Base-by-base conservation (phyloP, 2,113 vertebrate genomes). In the Semicossyphus pulcher region DNA sequence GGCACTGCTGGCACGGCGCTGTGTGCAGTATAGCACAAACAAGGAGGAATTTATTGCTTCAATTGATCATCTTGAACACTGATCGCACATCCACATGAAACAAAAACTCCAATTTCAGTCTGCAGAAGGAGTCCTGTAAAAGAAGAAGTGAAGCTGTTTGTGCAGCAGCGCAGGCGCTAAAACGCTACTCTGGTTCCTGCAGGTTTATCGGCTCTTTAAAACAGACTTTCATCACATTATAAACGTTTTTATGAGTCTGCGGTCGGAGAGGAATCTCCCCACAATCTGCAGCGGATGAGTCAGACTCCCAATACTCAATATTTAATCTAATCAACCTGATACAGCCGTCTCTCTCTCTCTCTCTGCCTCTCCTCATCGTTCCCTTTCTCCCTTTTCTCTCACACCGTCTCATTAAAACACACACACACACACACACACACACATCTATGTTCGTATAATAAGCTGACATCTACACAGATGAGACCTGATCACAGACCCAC, bases 401-500 rank as follows among this genome's bases (percentile, higher is more conserved):
- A 4, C 4, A 39, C 56, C 42, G 21, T 66, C 78, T 83, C 4
- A 18, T 18, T 4, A 37, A 4, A 37, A 4, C 64, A 16, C 54
- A 44, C 49, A 37, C 51, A 48, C 2, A 23, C 21, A 47, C 59
- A 57, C 18, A 8, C 52, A 51, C 42, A 44, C 26, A 28, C 42
- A 15, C 69, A 16, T 41, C 25, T 47, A 26, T 34, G 18, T 44
- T 15, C 28, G 54, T 60, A 70, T 52, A 74, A 85, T 85, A 80
- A 78, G 67, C 71, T 57, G 73, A 56, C 64, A 65, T 57, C 31
- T 42, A 28, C 54, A 69, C 34, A 67, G 47, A 73, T 84, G 62
- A 72, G 51, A 29, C 15, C 64, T 53, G 60, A 62, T 48, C 25
- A 26, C 42, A 69, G 71, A 80, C 58, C 67, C 39, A 21, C n/a